Evolutionary conservation across 2,888 invertebrate species (phyloP), one percentile per base, ranked within the genome.

Genomic region (Pachycephus smyrnensis): DNA sequence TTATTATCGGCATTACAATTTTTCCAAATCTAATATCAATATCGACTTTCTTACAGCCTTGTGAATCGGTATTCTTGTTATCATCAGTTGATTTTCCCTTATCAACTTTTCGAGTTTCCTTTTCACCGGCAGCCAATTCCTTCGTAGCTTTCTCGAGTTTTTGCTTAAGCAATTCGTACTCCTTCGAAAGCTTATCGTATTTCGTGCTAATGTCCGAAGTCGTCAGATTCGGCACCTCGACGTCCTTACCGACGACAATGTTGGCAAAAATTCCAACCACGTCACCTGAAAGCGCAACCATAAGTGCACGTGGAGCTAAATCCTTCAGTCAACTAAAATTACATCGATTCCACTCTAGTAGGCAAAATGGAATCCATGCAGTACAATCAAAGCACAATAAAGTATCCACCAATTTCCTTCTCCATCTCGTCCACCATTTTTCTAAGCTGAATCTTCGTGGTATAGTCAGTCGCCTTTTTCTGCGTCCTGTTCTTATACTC

Each of bases 381-480:
- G 36, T 9, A 73, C 11, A 55, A 36, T 80, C 30, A 40, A 69
- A 37, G 23, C 23, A 23, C 15, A 23, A 40, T 6, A 40, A 23
- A 55, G 6, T 75, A 78, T 85, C 89, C 92, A 94, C 95, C 95
- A 83, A 97, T 95, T 93, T 98, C 98, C 88, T 94, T 96, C 92
- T 98, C 98, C 84, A 98, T 92, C 83, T 98, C 97, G 79, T 96
- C 95, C 3, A 98, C 95, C 95, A 97, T 96, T 87, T 94, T 96
- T 86, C 95, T 96, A 86, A 97, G 92, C 91, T 95, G 95, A 75
- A 95, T 89, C 91, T 95, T 96, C 1, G 95, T 94, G 37, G 95
- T 95, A 76, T 94, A 92, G 87, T 96, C 96, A 11, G 95, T 95
- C 12, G 95, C 93, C 87, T 95, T 95, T 88, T 96, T 96, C 4